Evolutionary conservation across 1,140 invertebrate genomes (phyloP), one percentile per base, ranked within the genome.

Genomic region (Bombus fervidus): DNA sequence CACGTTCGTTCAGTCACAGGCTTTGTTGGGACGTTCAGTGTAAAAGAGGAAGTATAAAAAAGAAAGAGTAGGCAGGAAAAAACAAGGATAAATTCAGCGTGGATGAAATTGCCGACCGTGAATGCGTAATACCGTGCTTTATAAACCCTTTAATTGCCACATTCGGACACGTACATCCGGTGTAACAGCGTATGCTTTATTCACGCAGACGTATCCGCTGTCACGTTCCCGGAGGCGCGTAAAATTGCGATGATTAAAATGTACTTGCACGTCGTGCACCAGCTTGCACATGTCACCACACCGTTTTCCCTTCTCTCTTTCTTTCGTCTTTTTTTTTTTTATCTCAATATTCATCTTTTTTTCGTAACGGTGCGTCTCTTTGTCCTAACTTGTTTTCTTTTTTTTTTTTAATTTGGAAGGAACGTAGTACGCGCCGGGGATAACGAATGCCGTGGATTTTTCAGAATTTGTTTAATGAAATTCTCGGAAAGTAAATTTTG

Each of bases 81-180:
- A 53, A 62, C 57, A n/a, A 37, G 53, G 22, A 80, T 72, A 53
- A 66, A 81, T 81, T 73, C 62, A 68, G 18, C 34, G 18, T 10
- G 69, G 71, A 64, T 43, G 75, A 71, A 84, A 68, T 41, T n/a
- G 69, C 2, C 69, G 31, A 37, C 66, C 41, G 57, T 72, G 71
- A 85, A 85, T 81, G 59, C 79, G 43, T 81, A 81, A 68, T 81
- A 37, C 18, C 84, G 59, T 75, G 77, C 68, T 85, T 85, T 85
- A 81, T 85, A 81, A 85, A 85, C 84, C 78, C 47, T 81, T 85
- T 85, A 85, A 85, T 85, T 85, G 84, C 84, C 78, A 66, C 28
- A 79, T 66, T 81, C 71, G 75, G 76, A 80, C 81, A 68, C 57
- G 84, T 66, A 57, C 34, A 9, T 28, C 28, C 47, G 25, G n/a